phyloP scores from a whole-genome alignment of 2,113 vertebrate genomes.

The Sitta europaea region DNA sequence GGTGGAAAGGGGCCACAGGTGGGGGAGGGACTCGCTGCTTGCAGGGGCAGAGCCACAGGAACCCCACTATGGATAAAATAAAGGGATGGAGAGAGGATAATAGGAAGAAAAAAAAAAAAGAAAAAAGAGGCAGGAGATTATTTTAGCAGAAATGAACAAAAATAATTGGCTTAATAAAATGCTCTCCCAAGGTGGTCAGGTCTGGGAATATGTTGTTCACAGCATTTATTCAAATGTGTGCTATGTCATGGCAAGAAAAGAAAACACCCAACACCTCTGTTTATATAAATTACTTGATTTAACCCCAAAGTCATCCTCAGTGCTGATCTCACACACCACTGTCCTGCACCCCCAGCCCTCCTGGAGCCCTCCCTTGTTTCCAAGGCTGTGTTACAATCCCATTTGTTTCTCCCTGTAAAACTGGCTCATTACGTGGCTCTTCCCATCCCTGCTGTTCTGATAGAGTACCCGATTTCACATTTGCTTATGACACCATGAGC shows the following conservation, averaged over 20 bases:
- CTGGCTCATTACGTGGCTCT: slow-evolving; percentile 15
- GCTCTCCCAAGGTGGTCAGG: background rate
- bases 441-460: slow-evolving; percentile 40
- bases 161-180: background rate
- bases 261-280: background rate
- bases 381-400: slow-evolving; percentile 13
- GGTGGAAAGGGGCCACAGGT: slow-evolving; percentile 6
- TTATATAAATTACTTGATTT: background rate
- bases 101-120: fast-evolving
- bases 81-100: background rate
- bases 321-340: fast-evolving
- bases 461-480: slow-evolving; percentile 14
- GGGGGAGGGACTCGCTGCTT: background rate
- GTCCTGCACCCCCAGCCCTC: background rate
- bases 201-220: background rate
- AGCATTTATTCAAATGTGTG: background rate
- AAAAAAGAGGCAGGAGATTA: background rate
- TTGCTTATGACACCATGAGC: slow-evolving; percentile 20
- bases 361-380: slow-evolving; percentile 16
- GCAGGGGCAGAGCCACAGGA: background rate
- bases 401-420: slow-evolving; percentile 46
- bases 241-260: background rate
- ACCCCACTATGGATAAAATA: background rate
- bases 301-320: background rate
- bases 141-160: background rate